phyloP scores from a whole-genome alignment of 2,113 vertebrate genomes.

The Rhinopomastus cyanomelas region DNA sequence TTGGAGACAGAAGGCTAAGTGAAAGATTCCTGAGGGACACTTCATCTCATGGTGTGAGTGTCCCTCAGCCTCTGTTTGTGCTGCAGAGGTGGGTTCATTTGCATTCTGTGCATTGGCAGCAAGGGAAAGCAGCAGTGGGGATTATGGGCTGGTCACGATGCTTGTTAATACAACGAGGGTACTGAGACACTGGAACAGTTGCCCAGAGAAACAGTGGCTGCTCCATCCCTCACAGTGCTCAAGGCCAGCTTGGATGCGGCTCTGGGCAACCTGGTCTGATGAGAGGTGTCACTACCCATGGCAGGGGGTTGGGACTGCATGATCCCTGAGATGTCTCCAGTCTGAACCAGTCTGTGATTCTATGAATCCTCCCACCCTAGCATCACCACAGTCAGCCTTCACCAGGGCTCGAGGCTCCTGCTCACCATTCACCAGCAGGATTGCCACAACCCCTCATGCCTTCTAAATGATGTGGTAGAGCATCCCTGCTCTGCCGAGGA shows the following conservation, averaged over 20 bases:
- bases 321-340: no score
- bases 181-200: no score
- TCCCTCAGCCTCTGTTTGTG: not conserved
- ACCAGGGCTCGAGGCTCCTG: fast-evolving
- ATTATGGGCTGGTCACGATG: not conserved
- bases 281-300: no score
- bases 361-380: not conserved
- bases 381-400: fast-evolving
- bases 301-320: no score
- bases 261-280: no score
- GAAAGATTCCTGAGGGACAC: not conserved
- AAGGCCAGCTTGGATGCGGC: no score
- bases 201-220: no score
- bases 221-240: no score
- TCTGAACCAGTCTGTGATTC: no score
- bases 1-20: not conserved
- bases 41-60: not conserved
- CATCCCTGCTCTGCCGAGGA: not conserved
- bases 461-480: not conserved
- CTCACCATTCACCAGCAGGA: fast-evolving
- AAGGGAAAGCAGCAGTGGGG: not conserved
- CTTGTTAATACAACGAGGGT: no score
- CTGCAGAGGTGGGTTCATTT: not conserved
- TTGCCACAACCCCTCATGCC: not conserved
- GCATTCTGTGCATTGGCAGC: not conserved